A percentile compares a stretch with the other conserved stretches of the same genome.
Evolutionary conservation across 2,797 vertebrate genomes (phyloP).

Genomic region (Remorina albescens): DNA sequence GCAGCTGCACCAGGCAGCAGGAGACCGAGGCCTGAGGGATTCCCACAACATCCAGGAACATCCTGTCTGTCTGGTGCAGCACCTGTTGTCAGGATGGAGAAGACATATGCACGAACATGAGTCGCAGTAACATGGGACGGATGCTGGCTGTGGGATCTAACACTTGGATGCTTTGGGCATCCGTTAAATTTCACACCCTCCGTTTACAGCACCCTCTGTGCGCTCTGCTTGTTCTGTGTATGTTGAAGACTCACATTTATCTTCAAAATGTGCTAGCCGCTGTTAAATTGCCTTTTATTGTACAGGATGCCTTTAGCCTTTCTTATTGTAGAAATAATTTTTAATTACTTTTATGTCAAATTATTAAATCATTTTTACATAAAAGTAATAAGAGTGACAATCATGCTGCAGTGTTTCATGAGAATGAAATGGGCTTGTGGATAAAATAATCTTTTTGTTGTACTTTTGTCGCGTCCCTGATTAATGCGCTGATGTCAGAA

Average conservation of each 20-base stretch:
- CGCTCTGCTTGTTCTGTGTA: not conserved
- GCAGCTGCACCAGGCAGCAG: slow-evolving; percentile 53
- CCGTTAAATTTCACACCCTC: slow-evolving; percentile 30
- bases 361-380: too few relatives aligned
- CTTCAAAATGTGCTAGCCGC: slow-evolving; percentile 14
- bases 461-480: slow-evolving; percentile 15
- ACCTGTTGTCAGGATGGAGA: slow-evolving; percentile 65
- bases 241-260: not conserved
- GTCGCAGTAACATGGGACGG: slow-evolving; percentile 11
- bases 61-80: slow-evolving; percentile 64
- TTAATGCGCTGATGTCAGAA: slow-evolving; percentile 43
- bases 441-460: slow-evolving; percentile 15
- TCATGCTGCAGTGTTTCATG: slow-evolving; percentile 2
- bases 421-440: not conserved
- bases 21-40: slow-evolving; percentile 64
- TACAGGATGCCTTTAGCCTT: slow-evolving; percentile 18
- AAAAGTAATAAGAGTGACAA: not conserved
- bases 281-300: slow-evolving; percentile 36
- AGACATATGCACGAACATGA: slow-evolving; percentile 56
- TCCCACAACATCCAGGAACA: slow-evolving; percentile 61
- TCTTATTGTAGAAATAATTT: slow-evolving; percentile 5
- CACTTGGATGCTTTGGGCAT: slow-evolving; percentile 23
- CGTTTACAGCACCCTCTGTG: not conserved
- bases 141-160: slow-evolving; percentile 20
- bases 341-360: too few relatives aligned